phyloP scores from a whole-genome alignment of 2,888 invertebrate species.

The Epirrhoe tristata region DNA sequence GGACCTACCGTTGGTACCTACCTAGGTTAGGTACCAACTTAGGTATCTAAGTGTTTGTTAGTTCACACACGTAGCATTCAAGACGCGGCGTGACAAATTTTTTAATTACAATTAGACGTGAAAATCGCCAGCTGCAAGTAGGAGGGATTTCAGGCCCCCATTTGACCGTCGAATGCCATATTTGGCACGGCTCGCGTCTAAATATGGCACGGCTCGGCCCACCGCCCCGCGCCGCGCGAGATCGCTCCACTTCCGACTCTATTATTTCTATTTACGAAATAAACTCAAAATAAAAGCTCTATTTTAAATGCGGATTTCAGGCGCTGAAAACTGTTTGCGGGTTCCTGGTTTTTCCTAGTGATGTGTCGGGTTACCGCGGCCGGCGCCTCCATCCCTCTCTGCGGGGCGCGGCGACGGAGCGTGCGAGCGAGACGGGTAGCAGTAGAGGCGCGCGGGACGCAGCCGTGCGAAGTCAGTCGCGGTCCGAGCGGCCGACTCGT shows the following conservation, averaged over 20 bases:
- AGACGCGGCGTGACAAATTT: constrained; percentile 80
- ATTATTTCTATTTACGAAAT: constrained; percentile 86
- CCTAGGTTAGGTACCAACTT: constrained; percentile 10
- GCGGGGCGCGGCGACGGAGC: constrained; percentile 42
- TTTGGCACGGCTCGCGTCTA: constrained; percentile 92
- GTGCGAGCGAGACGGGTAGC: constrained; percentile 74
- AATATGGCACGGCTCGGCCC: constrained; percentile 92
- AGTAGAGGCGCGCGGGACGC: constrained; percentile 75
- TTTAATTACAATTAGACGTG: constrained; percentile 81
- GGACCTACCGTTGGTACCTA: constrained; percentile 41
- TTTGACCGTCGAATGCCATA: constrained; percentile 92
- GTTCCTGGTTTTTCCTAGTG: constrained; percentile 80
- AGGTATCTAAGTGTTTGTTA: constrained; percentile 40
- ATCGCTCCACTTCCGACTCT: constrained; percentile 81
- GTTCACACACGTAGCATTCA: constrained; percentile 52
- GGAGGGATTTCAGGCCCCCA: constrained; percentile 93
- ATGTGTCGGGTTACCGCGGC: constrained; percentile 83
- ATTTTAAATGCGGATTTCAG: constrained; percentile 83
- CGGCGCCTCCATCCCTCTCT: constrained; percentile 65
- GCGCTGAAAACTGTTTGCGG: constrained; percentile 78
- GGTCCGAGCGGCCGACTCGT: constrained; percentile 86
- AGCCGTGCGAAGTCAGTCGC: constrained; percentile 83
- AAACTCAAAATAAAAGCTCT: constrained; percentile 85
- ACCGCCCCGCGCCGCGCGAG: constrained; percentile 67
- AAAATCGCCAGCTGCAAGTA: constrained; percentile 84